Conservation (phyloP, 2,797 vertebrate genomes). For the Caiman crocodilus region DNA sequence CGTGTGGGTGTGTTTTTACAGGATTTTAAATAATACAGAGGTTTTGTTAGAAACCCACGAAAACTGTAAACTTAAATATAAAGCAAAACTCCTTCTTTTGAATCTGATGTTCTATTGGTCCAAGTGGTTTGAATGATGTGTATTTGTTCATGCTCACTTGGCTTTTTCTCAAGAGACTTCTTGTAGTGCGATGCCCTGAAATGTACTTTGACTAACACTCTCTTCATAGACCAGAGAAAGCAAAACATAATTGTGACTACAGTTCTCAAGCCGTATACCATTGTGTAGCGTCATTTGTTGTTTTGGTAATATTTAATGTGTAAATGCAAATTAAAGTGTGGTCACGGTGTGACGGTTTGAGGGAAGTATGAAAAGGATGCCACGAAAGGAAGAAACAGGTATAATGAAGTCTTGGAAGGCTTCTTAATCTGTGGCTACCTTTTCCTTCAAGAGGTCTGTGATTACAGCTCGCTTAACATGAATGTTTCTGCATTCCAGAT, state of each 20-base stretch:
- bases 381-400: slow-evolving; percentile 75
- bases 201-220: slow-evolving; percentile 67
- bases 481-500: slow-evolving; percentile 12
- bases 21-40: neutral
- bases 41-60: neutral
- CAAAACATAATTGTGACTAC: slow-evolving; percentile 44
- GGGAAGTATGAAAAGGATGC: slow-evolving; percentile 62
- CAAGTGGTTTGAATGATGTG: slow-evolving; percentile 67
- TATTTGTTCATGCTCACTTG: slow-evolving; percentile 65
- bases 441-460: neutral
- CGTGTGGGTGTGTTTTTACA: slow-evolving; percentile 7
- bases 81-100: neutral
- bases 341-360: slow-evolving; percentile 28
- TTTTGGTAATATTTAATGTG: slow-evolving; percentile 54
- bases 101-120: slow-evolving; percentile 76
- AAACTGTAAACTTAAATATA: slow-evolving; percentile 4
- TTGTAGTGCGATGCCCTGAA: slow-evolving; percentile 63
- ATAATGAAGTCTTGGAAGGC: slow-evolving; percentile 20
- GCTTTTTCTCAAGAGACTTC: slow-evolving; percentile 70
- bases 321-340: slow-evolving; percentile 51
- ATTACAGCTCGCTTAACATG: slow-evolving; percentile 36
- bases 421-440: neutral
- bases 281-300: neutral
- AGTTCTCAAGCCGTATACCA: slow-evolving; percentile 10
- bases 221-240: slow-evolving; percentile 74